A percentile compares a stretch with the other conserved stretches of the same genome.
phyloP scores from a whole-genome alignment of 1,140 invertebrate genomes.

The Trichomalopsis sarcophagae region DNA sequence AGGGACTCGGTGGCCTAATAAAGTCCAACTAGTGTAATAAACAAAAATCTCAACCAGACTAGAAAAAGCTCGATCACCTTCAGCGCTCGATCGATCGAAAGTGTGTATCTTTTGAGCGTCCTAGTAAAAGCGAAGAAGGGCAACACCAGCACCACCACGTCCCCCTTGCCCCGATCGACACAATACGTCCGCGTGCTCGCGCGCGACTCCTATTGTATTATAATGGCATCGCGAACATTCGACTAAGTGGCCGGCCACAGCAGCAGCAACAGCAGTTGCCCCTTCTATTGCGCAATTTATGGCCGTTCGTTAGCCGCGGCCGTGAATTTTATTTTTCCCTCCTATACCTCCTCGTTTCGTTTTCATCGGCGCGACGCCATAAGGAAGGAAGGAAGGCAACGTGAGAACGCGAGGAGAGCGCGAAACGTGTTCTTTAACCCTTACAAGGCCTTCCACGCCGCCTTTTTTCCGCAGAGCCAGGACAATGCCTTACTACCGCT shows the following conservation, averaged over 20 bases:
- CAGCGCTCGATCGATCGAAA: no score
- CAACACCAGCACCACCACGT: not conserved
- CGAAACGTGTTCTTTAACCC: constrained; percentile 40
- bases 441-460: constrained; percentile 12
- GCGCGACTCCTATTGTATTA: constrained; percentile 67
- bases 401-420: constrained; percentile 42
- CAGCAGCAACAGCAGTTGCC: not conserved
- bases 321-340: constrained; percentile 46
- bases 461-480: constrained; percentile 5
- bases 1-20: no score
- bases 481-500: constrained; percentile 39
- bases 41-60: no score
- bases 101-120: no score
- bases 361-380: constrained; percentile 48
- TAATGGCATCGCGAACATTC: constrained; percentile 69
- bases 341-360: constrained; percentile 57
- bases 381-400: constrained; percentile 27
- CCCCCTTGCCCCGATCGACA: not conserved
- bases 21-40: no score
- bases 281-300: constrained; percentile 65
- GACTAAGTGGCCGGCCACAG: constrained; percentile 56
- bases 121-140: not conserved
- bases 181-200: not conserved
- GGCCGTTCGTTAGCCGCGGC: constrained; percentile 59
- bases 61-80: no score